Percentiles rank a stretch among this genome's conserved stretches.
phyloP scores from a whole-genome alignment of 2,888 invertebrate genomes.

The Hypselothyrea guttata region DNA sequence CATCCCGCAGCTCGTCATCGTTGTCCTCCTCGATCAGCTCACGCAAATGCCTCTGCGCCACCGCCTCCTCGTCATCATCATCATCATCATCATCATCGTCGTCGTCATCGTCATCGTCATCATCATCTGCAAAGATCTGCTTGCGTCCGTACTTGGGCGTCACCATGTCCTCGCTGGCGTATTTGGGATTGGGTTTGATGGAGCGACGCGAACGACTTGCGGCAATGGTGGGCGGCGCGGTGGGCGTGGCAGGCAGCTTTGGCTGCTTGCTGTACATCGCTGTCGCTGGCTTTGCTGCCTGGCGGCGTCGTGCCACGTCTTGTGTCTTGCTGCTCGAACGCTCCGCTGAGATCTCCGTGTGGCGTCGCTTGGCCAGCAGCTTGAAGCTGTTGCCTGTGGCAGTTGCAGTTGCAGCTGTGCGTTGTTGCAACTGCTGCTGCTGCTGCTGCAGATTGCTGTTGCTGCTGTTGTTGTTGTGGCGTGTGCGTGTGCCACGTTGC shows the following conservation, averaged over 20 bases:
- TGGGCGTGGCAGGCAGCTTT: no score
- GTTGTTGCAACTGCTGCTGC: neutral
- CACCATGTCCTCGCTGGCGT: conserved; percentile 80
- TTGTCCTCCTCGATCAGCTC: conserved; percentile 52
- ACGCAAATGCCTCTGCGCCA: no score
- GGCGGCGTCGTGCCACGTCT: neutral
- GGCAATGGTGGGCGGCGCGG: conserved; percentile 76
- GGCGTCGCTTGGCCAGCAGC: no score
- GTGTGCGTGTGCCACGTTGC: neutral
- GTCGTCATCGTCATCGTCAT: conserved; percentile 48
- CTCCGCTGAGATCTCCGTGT: no score
- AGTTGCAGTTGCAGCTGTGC: neutral
- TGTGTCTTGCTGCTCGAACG: no score
- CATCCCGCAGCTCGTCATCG: conserved; percentile 59
- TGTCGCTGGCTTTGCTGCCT: conserved; percentile 27
- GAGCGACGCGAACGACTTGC: conserved; percentile 81
- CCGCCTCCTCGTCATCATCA: conserved; percentile 63
- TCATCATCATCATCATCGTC: conserved; percentile 53
- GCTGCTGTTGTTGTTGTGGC: neutral
- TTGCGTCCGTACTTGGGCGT: conserved; percentile 70
- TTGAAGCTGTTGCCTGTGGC: no score
- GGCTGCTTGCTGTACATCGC: no score
- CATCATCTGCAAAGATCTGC: conserved; percentile 48
- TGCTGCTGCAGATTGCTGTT: neutral
- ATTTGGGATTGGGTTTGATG: conserved; percentile 82